Evolutionary conservation across 2,113 vertebrate species (phyloP).

Genomic region (Agapornis roseicollis): DNA sequence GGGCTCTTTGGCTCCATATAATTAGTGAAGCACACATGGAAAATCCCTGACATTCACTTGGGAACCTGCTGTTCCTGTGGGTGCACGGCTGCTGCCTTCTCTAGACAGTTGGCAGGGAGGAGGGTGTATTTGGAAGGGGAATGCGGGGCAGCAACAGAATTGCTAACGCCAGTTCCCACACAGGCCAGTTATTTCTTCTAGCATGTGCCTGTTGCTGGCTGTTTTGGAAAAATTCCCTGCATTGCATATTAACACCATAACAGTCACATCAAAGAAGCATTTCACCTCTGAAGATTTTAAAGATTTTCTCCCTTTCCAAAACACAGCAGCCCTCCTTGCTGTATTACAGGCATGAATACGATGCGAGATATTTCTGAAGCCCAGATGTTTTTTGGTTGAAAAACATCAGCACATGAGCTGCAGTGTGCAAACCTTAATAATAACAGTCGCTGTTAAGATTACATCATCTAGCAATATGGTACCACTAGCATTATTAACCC

Average conservation of each 20-base stretch:
- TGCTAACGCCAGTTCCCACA: not conserved
- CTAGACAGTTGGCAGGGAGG: not conserved
- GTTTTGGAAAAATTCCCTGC: not conserved
- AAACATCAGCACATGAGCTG: not conserved
- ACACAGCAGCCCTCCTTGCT: not conserved
- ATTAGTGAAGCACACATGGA: not conserved
- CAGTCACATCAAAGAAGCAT: not conserved
- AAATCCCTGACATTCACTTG: not conserved
- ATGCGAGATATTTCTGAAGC: not conserved
- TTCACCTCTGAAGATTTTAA: not conserved
- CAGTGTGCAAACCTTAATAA: not conserved
- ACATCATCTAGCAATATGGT: not conserved
- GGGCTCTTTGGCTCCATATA: not conserved
- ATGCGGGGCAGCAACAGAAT: not conserved
- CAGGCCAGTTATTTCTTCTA: not conserved
- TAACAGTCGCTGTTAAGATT: not conserved
- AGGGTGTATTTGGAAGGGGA: not conserved
- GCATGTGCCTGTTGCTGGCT: accelerated
- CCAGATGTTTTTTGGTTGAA: not conserved
- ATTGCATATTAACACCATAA: not conserved
- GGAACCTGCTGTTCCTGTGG: not conserved
- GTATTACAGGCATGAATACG: not conserved
- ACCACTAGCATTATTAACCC: not conserved
- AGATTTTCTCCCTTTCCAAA: not conserved
- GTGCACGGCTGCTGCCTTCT: not conserved